These are phyloP conservation scores for Tiphia femorata DNA, from an alignment of 2,888 invertebrate species.

Conservation along the genomic window DNA sequence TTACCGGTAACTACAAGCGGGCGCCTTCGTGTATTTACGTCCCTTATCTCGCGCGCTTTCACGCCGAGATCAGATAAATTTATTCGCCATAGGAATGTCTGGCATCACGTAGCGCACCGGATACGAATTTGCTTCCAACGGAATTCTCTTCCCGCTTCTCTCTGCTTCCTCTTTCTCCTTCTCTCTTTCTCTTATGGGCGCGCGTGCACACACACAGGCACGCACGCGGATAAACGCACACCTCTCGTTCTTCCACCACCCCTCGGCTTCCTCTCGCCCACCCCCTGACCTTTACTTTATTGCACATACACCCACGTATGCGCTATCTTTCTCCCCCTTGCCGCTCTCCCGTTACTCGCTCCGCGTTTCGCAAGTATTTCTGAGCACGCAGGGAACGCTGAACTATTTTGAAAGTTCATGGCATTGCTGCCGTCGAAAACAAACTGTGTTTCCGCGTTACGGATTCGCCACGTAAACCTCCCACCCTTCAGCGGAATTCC, in stretches of 20 bases:
- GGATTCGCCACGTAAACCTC: conserved; percentile 26
- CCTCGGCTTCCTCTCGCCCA: neutral
- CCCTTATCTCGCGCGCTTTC: too few relatives aligned
- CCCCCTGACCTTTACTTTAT: too few relatives aligned
- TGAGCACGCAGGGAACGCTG: neutral
- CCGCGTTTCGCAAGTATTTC: conserved; percentile 12
- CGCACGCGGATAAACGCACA: too few relatives aligned
- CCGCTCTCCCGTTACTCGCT: too few relatives aligned
- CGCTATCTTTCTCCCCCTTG: neutral
- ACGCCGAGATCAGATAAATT: conserved; percentile 12
- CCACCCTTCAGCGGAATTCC: conserved; percentile 8
- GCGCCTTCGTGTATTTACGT: too few relatives aligned
- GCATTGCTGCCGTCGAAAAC: conserved; percentile 29
- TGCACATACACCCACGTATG: too few relatives aligned
- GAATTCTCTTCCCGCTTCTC: conserved; percentile 8
- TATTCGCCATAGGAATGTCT: neutral
- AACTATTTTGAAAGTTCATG: conserved; percentile 38
- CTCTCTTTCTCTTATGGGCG: too few relatives aligned
- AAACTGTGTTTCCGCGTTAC: conserved; percentile 30
- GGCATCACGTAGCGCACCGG: neutral
- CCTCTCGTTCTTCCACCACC: neutral
- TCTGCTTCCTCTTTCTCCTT: neutral
- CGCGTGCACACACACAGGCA: too few relatives aligned
- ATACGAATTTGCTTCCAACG: conserved; percentile 16
- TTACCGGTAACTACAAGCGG: too few relatives aligned